phyloP scores from a whole-genome alignment of 2,113 vertebrate genomes.

The Zingel zingel region DNA sequence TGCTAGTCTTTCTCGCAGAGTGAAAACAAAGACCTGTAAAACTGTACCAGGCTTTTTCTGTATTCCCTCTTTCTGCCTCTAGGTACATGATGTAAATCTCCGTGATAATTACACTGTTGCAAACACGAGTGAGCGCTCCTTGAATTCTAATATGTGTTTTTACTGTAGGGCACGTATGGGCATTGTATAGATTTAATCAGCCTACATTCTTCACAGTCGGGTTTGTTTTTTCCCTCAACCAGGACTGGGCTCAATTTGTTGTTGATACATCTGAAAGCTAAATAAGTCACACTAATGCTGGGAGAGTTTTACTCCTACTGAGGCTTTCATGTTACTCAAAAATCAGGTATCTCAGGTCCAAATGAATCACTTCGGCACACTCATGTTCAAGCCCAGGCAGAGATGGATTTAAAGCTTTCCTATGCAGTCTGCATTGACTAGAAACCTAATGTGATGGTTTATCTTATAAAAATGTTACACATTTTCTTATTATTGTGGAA shows the following conservation, averaged over 20 bases:
- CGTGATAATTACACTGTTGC: conserved; percentile 30
- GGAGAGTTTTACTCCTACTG: conserved; percentile 9
- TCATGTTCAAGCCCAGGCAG: conserved; percentile 9
- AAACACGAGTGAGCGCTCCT: background rate
- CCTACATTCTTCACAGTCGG: conserved; percentile 19
- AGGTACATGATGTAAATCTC: conserved; percentile 39
- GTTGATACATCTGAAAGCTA: conserved; percentile 18
- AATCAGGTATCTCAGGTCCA: conserved; percentile 23
- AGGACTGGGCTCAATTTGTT: conserved; percentile 19
- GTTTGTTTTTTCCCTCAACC: background rate
- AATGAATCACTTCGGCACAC: conserved; percentile 33
- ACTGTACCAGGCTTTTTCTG: conserved; percentile 19
- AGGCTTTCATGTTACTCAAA: conserved; percentile 33
- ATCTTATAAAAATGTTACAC: conserved; percentile 22
- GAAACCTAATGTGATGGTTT: conserved; percentile 27
- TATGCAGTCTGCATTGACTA: conserved; percentile 15
- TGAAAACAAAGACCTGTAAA: conserved; percentile 44
- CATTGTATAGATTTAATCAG: conserved; percentile 21
- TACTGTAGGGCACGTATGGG: background rate
- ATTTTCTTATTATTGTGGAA: conserved; percentile 1
- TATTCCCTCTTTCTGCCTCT: conserved; percentile 7
- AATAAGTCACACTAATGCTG: conserved; percentile 1
- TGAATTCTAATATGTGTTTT: conserved; percentile 47
- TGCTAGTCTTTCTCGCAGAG: background rate
- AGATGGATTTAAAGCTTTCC: conserved; percentile 42